Evolutionary conservation across 2,113 vertebrate genomes (phyloP), one percentile per base, ranked within the genome.

Genomic region (Hypocryptadius cinnamomeus): DNA sequence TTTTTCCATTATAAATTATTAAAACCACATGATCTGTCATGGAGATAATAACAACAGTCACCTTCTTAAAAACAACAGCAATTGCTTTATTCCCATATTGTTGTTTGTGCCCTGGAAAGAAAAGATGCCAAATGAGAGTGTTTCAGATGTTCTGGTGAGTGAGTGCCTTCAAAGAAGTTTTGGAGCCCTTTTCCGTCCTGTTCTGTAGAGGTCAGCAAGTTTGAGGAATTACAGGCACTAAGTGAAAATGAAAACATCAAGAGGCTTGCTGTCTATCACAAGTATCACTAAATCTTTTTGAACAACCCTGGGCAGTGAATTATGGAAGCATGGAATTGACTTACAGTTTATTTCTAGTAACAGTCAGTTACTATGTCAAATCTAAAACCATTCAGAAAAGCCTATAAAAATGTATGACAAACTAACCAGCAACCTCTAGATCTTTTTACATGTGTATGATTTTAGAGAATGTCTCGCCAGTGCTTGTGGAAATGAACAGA

Each of bases 291-390:
- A 98, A 98, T 98, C 98, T 98, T 96, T 97, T 89, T 96, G 96
- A 97, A 97, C 97, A 98, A 97, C 97, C 95, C 97, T 97, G 97
- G 96, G 96, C 97, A 96, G 97, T 98, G 98, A 98, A 97, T 98
- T 98, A 98, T 95, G 95, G 97, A 97, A 97, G 97, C 97, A 96
- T 97, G 97, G 97, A 98, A 98, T 98, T 98, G 98, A 98, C 98
- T 98, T 98, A 97, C 97, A 98, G 97, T 98, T 98, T 98, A 98
- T 98, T 98, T 98, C 97, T 97, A 97, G 97, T 97, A 97, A 96
- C 97, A 98, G 97, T 97, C 98, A 98, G 98, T 98, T 98, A 97
- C 97, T 98, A 87, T 97, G 98, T 98, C 98, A 98, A 97, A 97
- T 97, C 97, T 96, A 97, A 98, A 97, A 96, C 97, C 97, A 96